A percentile compares a stretch with the other conserved stretches of the same genome.
Conservation (phyloP, 2,888 invertebrate species). For the Embidobia sp. region DNA sequence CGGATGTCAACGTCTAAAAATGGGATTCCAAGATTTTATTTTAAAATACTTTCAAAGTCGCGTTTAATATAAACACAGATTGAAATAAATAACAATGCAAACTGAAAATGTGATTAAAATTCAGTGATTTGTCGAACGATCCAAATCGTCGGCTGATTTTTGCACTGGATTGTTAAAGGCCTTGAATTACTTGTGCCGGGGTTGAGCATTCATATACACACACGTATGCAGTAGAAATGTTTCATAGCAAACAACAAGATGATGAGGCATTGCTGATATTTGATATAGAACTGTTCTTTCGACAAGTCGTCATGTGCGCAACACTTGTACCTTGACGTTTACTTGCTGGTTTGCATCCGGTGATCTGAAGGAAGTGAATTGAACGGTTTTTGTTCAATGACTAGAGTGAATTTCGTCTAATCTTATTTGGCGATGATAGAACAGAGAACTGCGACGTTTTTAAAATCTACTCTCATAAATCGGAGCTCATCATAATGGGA, state of each 20-base stretch:
- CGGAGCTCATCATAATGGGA: slow-evolving; percentile 20
- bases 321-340: not conserved
- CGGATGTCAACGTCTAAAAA: no score
- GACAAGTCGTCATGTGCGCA: no score
- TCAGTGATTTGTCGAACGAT: slow-evolving; percentile 11
- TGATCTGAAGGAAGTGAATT: slow-evolving; percentile 25
- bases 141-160: not conserved
- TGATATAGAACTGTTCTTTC: slow-evolving; percentile 5
- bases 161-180: not conserved
- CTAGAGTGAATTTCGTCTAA: slow-evolving; percentile 38
- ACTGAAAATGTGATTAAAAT: slow-evolving; percentile 12
- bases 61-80: no score
- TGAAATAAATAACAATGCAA: slow-evolving; percentile 26
- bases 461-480: slow-evolving; percentile 30
- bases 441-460: not conserved
- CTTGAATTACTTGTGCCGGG: slow-evolving; percentile 28
- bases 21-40: no score
- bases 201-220: slow-evolving; percentile 54
- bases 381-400: slow-evolving; percentile 32
- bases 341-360: not conserved
- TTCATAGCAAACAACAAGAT: slow-evolving; percentile 19
- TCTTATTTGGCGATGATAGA: slow-evolving; percentile 7
- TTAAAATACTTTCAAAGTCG: no score
- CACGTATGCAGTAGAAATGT: slow-evolving; percentile 11
- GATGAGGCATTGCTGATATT: slow-evolving; percentile 14